Conservation (phyloP, 2,797 vertebrate genomes). For the Eurystomus glaucurus region DNA sequence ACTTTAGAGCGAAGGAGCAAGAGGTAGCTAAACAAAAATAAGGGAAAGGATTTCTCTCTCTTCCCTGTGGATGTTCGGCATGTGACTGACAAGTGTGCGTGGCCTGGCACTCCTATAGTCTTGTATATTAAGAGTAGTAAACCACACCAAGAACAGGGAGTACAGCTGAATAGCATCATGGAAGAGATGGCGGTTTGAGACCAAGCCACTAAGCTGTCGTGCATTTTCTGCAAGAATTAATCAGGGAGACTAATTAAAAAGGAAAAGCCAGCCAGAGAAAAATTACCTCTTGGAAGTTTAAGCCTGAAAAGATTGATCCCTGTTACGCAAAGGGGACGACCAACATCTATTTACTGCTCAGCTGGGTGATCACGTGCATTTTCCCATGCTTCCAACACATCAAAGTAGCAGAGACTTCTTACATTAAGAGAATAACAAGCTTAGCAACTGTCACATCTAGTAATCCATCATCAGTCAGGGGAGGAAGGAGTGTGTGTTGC, state of each 20-base stretch:
- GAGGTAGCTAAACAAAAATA: conserved; percentile 26
- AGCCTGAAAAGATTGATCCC: background rate
- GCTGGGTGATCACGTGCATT: background rate
- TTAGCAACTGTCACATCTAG: background rate
- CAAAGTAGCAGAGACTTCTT: background rate
- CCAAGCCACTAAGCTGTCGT: background rate
- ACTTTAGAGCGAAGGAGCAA: background rate
- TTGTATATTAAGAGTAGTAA: background rate
- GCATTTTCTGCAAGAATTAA: conserved; percentile 20
- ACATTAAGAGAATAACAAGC: background rate
- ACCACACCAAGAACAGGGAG: background rate
- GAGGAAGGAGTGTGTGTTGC: background rate
- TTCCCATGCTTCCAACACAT: background rate
- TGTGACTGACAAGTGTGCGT: background rate
- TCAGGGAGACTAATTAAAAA: background rate
- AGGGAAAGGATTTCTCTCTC: background rate
- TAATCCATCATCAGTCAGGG: background rate
- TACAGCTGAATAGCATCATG: background rate
- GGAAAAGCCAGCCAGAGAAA: background rate
- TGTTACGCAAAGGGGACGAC: background rate
- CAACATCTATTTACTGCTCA: background rate
- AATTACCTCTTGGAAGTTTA: background rate
- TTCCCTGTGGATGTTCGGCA: background rate
- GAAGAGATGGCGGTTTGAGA: background rate
- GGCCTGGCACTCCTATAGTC: background rate